phyloP scores from a whole-genome alignment of 1,140 invertebrate species.

The Drosophila tropicalis region DNA sequence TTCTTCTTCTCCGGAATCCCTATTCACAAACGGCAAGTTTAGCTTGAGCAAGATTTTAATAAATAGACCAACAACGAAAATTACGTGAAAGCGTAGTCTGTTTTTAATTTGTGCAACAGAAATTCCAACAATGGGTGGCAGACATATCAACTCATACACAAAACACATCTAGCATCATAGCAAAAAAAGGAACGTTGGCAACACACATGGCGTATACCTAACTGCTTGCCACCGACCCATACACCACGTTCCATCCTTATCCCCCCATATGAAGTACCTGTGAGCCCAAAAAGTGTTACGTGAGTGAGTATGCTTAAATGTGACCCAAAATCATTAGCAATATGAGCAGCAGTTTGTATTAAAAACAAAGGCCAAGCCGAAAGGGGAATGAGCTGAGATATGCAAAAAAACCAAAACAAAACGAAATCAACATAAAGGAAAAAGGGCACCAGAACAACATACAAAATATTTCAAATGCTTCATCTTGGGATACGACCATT shows the following conservation, averaged over 20 bases:
- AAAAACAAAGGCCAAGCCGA: conserved; percentile 63
- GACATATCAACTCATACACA: too few relatives aligned
- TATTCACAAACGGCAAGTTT: too few relatives aligned
- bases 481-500: background rate
- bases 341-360: conserved; percentile 80
- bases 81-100: too few relatives aligned
- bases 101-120: too few relatives aligned
- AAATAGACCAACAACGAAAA: too few relatives aligned
- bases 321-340: conserved; percentile 81
- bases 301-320: too few relatives aligned
- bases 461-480: background rate
- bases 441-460: conserved; percentile 2
- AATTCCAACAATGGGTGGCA: too few relatives aligned
- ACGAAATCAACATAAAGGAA: background rate
- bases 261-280: conserved; percentile 58
- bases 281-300: too few relatives aligned
- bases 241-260: background rate
- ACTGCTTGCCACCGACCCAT: conserved; percentile 29
- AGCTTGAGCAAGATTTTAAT: too few relatives aligned
- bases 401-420: conserved; percentile 43
- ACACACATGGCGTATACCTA: conserved; percentile 54
- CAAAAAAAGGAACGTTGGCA: conserved; percentile 31
- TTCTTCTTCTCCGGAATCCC: too few relatives aligned
- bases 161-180: too few relatives aligned
- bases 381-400: conserved; percentile 61